Evolutionary conservation across 1,140 invertebrate species (phyloP), one percentile per base, ranked within the genome.

Genomic region (Magallana gigas): DNA sequence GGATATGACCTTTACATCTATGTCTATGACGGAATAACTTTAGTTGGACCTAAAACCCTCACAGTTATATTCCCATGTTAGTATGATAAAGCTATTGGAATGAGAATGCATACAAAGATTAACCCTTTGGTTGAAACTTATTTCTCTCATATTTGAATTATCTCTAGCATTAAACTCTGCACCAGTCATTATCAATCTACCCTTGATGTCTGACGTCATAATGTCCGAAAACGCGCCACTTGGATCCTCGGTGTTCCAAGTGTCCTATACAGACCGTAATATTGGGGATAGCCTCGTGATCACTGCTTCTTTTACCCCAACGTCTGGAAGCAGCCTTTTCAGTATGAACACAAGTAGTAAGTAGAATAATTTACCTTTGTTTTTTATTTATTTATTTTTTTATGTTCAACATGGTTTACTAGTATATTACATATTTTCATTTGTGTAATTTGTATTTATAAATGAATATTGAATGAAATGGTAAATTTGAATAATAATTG

Each of bases 201-300:
- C 62, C 64, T 57, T 90, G n/a, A 83, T 85, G 16, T 18, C 64
- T 1, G 82, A 80, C 2, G 57, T 82, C 57, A 57, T 58, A 11
- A 16, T 90, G 12, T n/a, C 57, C 14, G 89, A 90, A 76, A 86
- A 90, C 62, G 29, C 76, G 6, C 59, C 71, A 9, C 8, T 71
- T 1, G 87, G 82, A 48, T 87, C 83, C 11, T 16, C 85, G 0
- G 58, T 90, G 12, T 88, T 85, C 57, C 16, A 56, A 2, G 76
- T 88, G 1, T 58, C 57, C 1, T 58, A 82, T 7, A 59, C 84
- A 8, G 89, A 90, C 56, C 57, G 84, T 11, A 64, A 90, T 57
- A 18, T 58, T 57, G 85, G 71, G 12, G 68, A 83, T 36, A 85
- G 7, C 9, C 82, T 64, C 14, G 80, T 68, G 3, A 85, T 82